A percentile compares a stretch with the other conserved stretches of the same genome.
Evolutionary conservation across 2,888 invertebrate species (phyloP).

Genomic region (Peribatodes rhomboidaria): DNA sequence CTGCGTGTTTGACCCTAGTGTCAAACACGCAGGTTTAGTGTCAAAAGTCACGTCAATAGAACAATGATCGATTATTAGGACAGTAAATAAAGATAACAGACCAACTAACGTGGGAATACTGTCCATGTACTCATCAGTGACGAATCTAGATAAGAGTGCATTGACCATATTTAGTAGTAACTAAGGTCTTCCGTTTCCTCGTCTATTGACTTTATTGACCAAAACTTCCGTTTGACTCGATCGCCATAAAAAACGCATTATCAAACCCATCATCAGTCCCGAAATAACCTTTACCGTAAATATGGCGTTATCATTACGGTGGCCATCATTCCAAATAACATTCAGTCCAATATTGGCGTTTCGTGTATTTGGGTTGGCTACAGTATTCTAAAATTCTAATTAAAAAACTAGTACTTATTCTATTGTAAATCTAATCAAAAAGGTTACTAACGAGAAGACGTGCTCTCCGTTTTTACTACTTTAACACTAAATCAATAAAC

Average conservation of each 20-base stretch:
- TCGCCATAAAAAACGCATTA: conserved; percentile 64
- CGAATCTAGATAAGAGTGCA: not conserved
- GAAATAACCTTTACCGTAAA: conserved; percentile 61
- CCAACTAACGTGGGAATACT: conserved; percentile 19
- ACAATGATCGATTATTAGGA: conserved; percentile 19
- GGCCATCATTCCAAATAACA: conserved; percentile 16
- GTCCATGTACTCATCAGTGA: not conserved
- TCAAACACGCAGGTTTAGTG: not conserved
- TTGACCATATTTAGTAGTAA: conserved; percentile 6
- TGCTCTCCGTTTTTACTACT: too few relatives aligned
- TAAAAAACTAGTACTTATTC: too few relatives aligned
- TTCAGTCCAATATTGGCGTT: not conserved
- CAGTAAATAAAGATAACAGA: conserved; percentile 26
- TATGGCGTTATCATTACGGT: conserved; percentile 56
- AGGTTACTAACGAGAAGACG: too few relatives aligned
- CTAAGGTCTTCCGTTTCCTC: conserved; percentile 46
- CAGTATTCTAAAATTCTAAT: too few relatives aligned
- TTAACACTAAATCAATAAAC: too few relatives aligned
- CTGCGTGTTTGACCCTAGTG: too few relatives aligned
- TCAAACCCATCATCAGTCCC: conserved; percentile 56
- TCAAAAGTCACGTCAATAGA: conserved; percentile 6
- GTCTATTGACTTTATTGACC: conserved; percentile 48
- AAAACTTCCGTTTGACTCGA: conserved; percentile 45
- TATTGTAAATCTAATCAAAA: too few relatives aligned
- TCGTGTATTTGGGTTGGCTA: not conserved